phyloP scores from a whole-genome alignment of 2,888 invertebrate genomes.

The Drosophila putrida region DNA sequence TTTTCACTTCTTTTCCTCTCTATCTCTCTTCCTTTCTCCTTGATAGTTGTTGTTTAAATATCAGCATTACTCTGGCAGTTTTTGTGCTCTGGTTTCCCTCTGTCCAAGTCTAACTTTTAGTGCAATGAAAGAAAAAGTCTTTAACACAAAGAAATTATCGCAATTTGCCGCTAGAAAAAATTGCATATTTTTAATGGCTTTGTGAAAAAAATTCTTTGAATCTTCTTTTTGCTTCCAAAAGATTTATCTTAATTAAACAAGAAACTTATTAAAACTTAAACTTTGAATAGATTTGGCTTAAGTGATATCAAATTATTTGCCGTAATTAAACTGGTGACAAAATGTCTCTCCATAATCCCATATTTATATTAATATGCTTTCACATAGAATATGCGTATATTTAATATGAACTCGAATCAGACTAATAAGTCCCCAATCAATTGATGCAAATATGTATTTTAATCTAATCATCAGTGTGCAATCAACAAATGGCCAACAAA shows the following conservation, averaged over 20 bases:
- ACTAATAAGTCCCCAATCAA: constrained; percentile 22
- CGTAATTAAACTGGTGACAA: background rate
- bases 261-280: background rate
- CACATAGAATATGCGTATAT: constrained; percentile 1
- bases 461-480: constrained; percentile 41
- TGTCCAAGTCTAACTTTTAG: constrained; percentile 34
- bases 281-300: background rate
- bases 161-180: constrained; percentile 6
- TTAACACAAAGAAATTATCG: constrained; percentile 34
- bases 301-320: background rate
- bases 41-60: constrained; percentile 16
- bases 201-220: constrained; percentile 1
- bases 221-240: background rate
- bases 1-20: constrained; percentile 26
- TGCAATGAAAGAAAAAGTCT: background rate
- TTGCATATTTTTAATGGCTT: constrained; percentile 6
- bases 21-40: constrained; percentile 2
- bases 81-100: constrained; percentile 16
- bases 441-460: constrained; percentile 3
- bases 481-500: constrained; percentile 51
- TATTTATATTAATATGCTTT: background rate
- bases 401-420: constrained; percentile 13
- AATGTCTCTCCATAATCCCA: background rate
- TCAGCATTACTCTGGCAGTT: constrained; percentile 4
- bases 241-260: background rate